Percentiles rank a stretch among this genome's conserved stretches.
Conservation (phyloP, 2,888 invertebrate genomes). For the Cephus pygmeus region DNA sequence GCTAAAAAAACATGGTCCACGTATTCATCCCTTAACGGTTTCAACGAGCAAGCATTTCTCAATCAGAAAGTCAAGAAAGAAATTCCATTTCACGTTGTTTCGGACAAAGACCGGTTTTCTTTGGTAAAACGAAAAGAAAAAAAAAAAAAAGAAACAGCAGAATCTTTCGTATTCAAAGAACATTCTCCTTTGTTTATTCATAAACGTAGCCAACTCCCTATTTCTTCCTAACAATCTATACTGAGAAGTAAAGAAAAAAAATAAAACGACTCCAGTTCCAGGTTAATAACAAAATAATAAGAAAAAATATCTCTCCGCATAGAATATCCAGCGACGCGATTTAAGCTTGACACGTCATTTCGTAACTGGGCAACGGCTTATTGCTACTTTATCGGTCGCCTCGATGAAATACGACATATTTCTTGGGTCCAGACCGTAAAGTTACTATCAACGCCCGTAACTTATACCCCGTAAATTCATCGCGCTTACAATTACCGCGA, state of each 20-base stretch:
- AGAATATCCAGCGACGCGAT: not conserved
- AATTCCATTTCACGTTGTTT: not conserved
- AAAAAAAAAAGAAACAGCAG: not conserved
- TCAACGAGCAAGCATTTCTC: not conserved
- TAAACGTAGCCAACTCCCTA: not conserved
- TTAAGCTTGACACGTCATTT: not conserved
- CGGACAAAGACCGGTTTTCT: not conserved
- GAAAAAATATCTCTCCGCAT: not conserved
- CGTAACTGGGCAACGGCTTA: not conserved
- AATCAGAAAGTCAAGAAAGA: not conserved
- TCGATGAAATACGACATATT: slow-evolving; percentile 6
- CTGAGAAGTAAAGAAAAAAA: not conserved
- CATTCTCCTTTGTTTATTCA: not conserved
- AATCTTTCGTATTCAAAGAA: not conserved
- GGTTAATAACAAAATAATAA: not conserved
- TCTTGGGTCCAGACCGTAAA: slow-evolving; percentile 6
- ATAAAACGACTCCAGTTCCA: not conserved
- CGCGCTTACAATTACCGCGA: slow-evolving; percentile 1
- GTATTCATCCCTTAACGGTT: not conserved
- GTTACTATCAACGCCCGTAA: slow-evolving; percentile 9
- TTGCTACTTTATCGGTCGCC: slow-evolving; percentile 1
- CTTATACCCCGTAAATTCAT: slow-evolving; percentile 4
- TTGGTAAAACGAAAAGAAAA: not conserved
- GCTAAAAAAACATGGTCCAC: no score
- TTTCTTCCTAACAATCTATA: not conserved